Base-by-base conservation (phyloP, 30 jellyfish, hydroid and myxozoan species). In the Turritopsis dohrnii region DNA sequence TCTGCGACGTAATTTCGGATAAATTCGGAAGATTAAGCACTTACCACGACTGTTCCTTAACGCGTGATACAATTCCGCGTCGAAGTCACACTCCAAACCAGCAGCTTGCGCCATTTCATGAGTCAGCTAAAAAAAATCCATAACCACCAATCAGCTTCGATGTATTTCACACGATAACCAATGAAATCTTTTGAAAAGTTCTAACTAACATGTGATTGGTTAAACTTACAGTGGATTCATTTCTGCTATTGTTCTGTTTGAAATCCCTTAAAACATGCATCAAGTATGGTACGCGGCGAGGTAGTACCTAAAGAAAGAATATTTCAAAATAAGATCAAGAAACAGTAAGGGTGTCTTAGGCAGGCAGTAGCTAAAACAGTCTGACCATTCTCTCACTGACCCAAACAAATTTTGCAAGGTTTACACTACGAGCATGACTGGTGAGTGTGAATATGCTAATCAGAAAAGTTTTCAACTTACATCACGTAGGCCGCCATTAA, bases 51-150 rank as follows among this genome's bases (percentile, higher is more conserved):
- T 80, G 72, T 80, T 89, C 29, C 88, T 85, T 21, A 94, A 83
- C 22, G 96, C 94, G 52, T 94, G 96, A 83, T 71, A 94, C 52
- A 94, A 72, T 21, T 94, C 99, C 0, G 99, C 99, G 81, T 94
- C 99, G 54, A 94, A 88, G 24, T 94, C 96, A 16, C 85, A 75
- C 18, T 83, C 94, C 27, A 74, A 30, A 8, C 99, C 99, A 0
- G 99, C 96, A 28, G 99, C 99, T 69, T 88, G 96, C 0, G 91
- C 96, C 99, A 94, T 94, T 71, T 94, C 99, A 60, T 94, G 96
- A 23, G 96, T 94, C 8, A 94, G 77, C 99, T 92, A 27, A 29
- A 65, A 76, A 29, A 65, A 29, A 23, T 20, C 52, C 22, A 69
- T 16, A 3, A 41, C 13, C 13, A 41, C 60, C 13, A 41, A 41